Evolutionary conservation across 2,113 vertebrate species (phyloP).

Genomic region (Sphyrna mokarran): DNA sequence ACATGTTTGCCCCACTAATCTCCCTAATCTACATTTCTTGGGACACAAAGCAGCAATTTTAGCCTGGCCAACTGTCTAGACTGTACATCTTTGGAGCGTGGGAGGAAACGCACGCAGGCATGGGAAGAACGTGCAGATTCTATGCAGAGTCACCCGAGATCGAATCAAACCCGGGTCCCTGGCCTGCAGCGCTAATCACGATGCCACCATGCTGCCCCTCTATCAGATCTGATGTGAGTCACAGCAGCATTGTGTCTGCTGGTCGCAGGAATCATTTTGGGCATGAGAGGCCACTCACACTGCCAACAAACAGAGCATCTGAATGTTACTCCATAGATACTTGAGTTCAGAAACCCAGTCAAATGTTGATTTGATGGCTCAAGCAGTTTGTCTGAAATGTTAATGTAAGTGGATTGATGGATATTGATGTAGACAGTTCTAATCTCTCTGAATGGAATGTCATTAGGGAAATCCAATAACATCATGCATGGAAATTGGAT

Average conservation of each 20-base stretch:
- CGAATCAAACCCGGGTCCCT: too few relatives aligned
- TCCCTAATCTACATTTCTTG: too few relatives aligned
- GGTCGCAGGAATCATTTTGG: neutral
- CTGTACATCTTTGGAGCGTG: too few relatives aligned
- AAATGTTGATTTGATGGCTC: neutral
- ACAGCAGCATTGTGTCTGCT: neutral
- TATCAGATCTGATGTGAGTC: neutral
- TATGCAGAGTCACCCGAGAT: too few relatives aligned
- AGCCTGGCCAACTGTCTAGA: too few relatives aligned
- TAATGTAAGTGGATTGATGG: neutral
- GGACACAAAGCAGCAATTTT: too few relatives aligned
- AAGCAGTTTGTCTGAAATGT: neutral
- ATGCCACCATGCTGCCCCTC: too few relatives aligned
- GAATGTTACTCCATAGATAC: neutral
- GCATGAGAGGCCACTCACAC: neutral
- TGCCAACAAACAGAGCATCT: neutral
- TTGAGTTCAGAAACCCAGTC: neutral
- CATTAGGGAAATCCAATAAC: neutral
- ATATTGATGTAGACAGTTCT: neutral
- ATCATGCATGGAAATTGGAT: neutral
- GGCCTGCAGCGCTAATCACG: too few relatives aligned
- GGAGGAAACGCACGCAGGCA: too few relatives aligned
- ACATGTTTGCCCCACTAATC: too few relatives aligned
- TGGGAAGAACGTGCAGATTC: too few relatives aligned
- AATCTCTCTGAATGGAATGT: neutral